phyloP scores from a whole-genome alignment of 2,888 invertebrate species.

The Agriopis aurantiaria region DNA sequence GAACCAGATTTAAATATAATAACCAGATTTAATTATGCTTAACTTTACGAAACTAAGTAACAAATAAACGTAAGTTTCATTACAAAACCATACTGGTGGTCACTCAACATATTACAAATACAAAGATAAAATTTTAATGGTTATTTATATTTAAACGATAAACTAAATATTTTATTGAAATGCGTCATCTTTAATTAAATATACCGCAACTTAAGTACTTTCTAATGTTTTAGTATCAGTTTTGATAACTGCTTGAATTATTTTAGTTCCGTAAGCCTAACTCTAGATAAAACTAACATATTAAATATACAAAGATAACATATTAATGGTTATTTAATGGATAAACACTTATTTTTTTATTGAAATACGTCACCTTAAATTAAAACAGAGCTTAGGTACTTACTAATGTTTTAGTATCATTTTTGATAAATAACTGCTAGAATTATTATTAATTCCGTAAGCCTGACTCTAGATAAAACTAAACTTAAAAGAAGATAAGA shows the following conservation, averaged over 20 bases:
- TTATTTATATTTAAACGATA: too few species aligned
- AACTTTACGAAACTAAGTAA: neutral
- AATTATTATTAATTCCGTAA: neutral
- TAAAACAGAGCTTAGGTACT: too few species aligned
- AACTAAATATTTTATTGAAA: neutral
- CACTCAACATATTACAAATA: neutral
- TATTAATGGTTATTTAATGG: neutral
- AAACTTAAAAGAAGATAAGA: conserved; percentile 11
- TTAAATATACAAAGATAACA: neutral
- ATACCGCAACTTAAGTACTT: too few species aligned
- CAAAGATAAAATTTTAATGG: neutral
- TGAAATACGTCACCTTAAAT: too few species aligned
- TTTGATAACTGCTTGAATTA: neutral
- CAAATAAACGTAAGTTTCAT: neutral
- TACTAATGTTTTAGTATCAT: neutral
- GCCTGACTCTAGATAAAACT: neutral
- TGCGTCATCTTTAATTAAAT: too few species aligned
- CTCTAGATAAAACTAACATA: neutral
- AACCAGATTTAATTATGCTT: neutral
- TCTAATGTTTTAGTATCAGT: neutral
- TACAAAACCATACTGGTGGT: neutral
- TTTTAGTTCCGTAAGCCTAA: neutral
- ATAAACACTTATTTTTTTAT: neutral
- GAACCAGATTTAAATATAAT: conserved; percentile 7
- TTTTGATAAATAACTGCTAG: neutral